These are phyloP conservation scores for Drosophila mulleri DNA, from an alignment of 2,888 invertebrate genomes.

Conservation along the genomic window DNA sequence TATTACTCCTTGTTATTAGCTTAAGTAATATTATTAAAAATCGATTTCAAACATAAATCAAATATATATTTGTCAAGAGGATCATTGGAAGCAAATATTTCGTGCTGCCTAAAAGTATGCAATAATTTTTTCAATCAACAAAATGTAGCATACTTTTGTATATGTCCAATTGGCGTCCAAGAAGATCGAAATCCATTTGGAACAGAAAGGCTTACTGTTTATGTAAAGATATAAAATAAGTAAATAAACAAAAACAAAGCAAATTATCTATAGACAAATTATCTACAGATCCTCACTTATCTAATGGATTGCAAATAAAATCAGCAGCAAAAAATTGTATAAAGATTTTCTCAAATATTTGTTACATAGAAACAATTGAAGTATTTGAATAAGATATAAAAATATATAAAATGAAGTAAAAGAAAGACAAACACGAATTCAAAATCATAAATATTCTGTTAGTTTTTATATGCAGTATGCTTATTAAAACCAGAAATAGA, in stretches of 20 bases:
- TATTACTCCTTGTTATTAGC: rapidly evolving
- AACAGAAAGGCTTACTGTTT: too few relatives aligned
- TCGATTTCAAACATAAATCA: too few relatives aligned
- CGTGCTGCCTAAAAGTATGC: conserved; percentile 51
- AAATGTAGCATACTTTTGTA: conserved; percentile 35
- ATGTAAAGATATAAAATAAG: not conserved
- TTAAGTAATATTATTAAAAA: not conserved
- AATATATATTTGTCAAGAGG: not conserved
- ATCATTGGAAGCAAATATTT: not conserved
- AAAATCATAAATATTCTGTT: not conserved
- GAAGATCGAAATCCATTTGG: not conserved
- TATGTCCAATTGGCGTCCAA: not conserved
- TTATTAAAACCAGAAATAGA: not conserved
- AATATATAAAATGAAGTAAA: too few relatives aligned
- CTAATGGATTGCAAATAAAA: not conserved
- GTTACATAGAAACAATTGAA: not conserved
- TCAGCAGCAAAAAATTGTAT: not conserved
- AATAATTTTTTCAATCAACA: conserved; percentile 5
- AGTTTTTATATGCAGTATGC: too few relatives aligned
- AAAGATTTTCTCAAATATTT: not conserved
- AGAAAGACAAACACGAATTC: too few relatives aligned
- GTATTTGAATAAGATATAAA: not conserved
- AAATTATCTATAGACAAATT: not conserved
- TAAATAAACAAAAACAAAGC: not conserved
- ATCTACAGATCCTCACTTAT: not conserved